A percentile compares a stretch with the other conserved stretches of the same genome.
These are phyloP conservation scores for Axis porcinus DNA, from an alignment of 2,113 vertebrate species.

Conservation along the genomic window DNA sequence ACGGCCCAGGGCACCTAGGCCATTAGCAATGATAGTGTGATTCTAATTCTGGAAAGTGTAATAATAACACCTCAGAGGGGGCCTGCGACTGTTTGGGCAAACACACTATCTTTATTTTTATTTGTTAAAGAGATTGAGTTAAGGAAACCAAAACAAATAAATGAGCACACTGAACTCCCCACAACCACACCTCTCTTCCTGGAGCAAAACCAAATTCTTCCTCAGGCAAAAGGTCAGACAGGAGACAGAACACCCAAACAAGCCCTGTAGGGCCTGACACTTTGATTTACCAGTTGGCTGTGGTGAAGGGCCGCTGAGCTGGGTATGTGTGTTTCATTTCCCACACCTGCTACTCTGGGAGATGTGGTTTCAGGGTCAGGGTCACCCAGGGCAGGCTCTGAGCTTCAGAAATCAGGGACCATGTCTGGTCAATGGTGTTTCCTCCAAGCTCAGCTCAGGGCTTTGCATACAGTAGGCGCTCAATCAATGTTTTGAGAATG, in stretches of 20 bases:
- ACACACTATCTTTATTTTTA: slow-evolving; percentile 72
- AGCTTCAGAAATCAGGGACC: neutral
- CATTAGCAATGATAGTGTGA: neutral
- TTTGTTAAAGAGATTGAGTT: slow-evolving; percentile 76
- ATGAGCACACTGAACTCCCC: slow-evolving; percentile 8
- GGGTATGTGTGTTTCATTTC: neutral
- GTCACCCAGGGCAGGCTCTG: neutral
- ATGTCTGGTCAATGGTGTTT: neutral
- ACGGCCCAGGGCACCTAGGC: neutral
- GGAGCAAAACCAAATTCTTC: slow-evolving; percentile 34
- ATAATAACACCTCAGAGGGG: slow-evolving; percentile 61
- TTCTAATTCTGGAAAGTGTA: slow-evolving; percentile 77
- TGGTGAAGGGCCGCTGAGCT: neutral
- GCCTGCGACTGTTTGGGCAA: slow-evolving; percentile 49
- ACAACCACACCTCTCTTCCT: slow-evolving; percentile 54
- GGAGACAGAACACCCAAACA: slow-evolving; percentile 9
- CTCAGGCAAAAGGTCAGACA: slow-evolving; percentile 27
- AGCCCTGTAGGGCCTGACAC: neutral
- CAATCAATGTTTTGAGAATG: neutral
- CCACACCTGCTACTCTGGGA: neutral
- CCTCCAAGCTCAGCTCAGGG: neutral
- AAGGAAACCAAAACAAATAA: slow-evolving; percentile 70
- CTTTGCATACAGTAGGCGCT: neutral
- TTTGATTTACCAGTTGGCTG: neutral
- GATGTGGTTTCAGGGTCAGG: neutral